Conservation (phyloP, 23 tunicate genomes). For the Styela plicata region DNA sequence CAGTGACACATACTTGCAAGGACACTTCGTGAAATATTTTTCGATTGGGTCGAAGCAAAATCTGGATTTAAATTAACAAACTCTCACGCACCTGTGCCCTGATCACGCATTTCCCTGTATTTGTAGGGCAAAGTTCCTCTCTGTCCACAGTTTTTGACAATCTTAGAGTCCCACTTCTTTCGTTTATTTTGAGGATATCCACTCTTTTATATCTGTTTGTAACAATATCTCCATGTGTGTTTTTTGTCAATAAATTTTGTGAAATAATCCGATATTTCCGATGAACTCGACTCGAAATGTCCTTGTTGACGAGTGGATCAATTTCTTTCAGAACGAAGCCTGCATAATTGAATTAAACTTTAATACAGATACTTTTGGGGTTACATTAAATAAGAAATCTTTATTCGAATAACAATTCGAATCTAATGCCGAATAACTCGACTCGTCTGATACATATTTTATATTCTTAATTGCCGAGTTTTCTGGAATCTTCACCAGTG, state of each 20-base stretch:
- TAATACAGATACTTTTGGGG: too few relatives aligned
- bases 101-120: not conserved
- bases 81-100: not conserved
- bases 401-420: too few relatives aligned
- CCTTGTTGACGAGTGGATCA: not conserved
- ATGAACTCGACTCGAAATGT: not conserved
- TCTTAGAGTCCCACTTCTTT: not conserved
- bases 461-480: too few relatives aligned
- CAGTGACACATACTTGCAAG: too few relatives aligned
- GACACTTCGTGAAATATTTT: too few relatives aligned
- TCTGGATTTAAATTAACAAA: too few relatives aligned
- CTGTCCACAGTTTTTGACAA: not conserved
- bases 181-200: not conserved
- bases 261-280: not conserved
- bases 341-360: too few relatives aligned
- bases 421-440: too few relatives aligned
- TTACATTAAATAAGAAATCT: too few relatives aligned
- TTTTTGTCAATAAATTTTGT: not conserved
- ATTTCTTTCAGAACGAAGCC: not conserved
- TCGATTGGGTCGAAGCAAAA: too few relatives aligned
- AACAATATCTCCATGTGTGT: not conserved
- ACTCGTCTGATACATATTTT: too few relatives aligned
- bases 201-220: not conserved
- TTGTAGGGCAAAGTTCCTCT: not conserved
- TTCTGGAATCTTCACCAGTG: too few relatives aligned